Base-by-base conservation (phyloP, 1,140 invertebrate species). In the Pseudomyrmex dendroicus region DNA sequence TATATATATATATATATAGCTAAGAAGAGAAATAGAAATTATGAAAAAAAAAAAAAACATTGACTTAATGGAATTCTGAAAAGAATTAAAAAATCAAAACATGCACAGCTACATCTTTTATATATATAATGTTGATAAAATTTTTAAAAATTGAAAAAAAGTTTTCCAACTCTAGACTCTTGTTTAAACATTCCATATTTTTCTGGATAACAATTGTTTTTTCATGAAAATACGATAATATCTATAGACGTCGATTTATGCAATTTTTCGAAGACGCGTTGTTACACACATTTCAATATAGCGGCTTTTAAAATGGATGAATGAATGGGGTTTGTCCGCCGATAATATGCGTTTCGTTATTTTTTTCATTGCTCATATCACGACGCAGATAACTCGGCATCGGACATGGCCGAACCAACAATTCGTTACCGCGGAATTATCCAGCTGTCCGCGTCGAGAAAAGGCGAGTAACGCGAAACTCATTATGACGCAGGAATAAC, bases 391-490 rank as follows among this genome's bases (percentile, higher is more conserved):
- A 80, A 80, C 76, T 59, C 54, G 66, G 76, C 20, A 48, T 62
- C 67, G 80, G 56, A 52, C 48, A 66, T 84, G 73, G 59, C 57
- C 44, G 73, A 83, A 86, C 86, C 80, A 86, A 87, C 85, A 84
- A 80, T 86, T 87, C 86, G 83, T 87, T 87, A 87, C 85, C 54
- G 83, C 67, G 86, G 84, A 78, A 84, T 83, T 87, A 88, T 88
- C 86, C 83, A 83, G 64, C 85, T 77, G 73, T 84, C 82, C 85
- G 82, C 63, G 84, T 59, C 85, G 82, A 84, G 86, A 87, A 88
- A 88, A 88, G 82, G 83, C 74, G 74, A 74, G 90, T 91, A 91
- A 91, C 84, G 86, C 85, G 90, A 91, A 88, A 91, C 89, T 91
- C 90, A 90, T 91, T 91, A 91, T 84, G 78, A 86, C 89, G 86